phyloP scores from a whole-genome alignment of 2,888 invertebrate species.

The Pandemis cinnamomeana region DNA sequence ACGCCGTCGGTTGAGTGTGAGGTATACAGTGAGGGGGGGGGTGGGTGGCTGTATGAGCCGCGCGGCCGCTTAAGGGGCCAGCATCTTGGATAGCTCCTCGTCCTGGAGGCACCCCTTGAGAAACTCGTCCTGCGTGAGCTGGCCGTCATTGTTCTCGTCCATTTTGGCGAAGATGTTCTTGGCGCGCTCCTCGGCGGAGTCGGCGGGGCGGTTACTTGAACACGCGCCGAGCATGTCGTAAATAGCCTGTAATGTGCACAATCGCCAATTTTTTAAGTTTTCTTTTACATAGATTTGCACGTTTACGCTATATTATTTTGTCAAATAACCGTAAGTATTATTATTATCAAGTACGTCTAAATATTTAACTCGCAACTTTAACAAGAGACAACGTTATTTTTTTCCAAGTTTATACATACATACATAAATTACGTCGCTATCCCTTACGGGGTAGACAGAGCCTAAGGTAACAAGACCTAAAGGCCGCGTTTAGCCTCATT shows the following conservation, averaged over 20 bases:
- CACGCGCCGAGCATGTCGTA: conserved; percentile 99
- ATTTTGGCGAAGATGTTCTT: conserved; percentile 99
- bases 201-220: conserved; percentile 96
- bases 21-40: conserved; percentile 54
- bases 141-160: conserved; percentile 99
- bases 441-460: no score
- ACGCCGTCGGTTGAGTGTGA: conserved; percentile 66
- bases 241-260: conserved; percentile 92
- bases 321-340: no score
- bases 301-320: no score
- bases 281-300: no score
- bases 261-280: not conserved
- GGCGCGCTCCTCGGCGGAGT: conserved; percentile 98
- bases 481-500: no score
- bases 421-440: no score
- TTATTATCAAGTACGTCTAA: no score
- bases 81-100: conserved; percentile 97
- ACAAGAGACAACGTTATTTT: not conserved
- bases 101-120: conserved; percentile 98
- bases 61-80: conserved; percentile 90
- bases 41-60: conserved; percentile 47
- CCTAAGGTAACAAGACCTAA: no score
- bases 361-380: not conserved
- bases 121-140: conserved; percentile 98
- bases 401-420: not conserved